Evolutionary conservation across 64 coral and sea anemone species (phyloP).

Genomic region (Actinia tenebrosa): DNA sequence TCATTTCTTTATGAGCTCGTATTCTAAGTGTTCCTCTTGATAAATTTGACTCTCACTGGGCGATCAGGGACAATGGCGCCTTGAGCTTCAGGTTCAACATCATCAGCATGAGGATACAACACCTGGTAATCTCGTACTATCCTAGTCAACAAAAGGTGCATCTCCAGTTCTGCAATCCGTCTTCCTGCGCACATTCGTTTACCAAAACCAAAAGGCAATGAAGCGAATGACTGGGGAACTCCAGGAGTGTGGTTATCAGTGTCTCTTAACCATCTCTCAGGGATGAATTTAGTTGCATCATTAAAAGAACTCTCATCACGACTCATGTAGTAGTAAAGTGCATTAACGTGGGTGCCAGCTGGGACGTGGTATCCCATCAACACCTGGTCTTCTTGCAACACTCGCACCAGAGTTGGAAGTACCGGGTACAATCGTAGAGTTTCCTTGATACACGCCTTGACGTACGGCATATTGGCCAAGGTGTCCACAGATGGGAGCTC

Average conservation of each 20-base stretch:
- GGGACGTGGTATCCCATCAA: conserved; percentile 29
- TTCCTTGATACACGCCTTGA: conserved; percentile 41
- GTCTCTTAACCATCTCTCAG: conserved; percentile 38
- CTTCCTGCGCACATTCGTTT: conserved; percentile 44
- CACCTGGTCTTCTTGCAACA: background rate
- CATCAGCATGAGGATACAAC: conserved; percentile 28
- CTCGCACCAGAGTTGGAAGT: background rate
- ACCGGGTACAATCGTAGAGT: conserved; percentile 46
- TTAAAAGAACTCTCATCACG: conserved; percentile 23
- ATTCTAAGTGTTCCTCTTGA: background rate
- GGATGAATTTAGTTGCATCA: conserved; percentile 21
- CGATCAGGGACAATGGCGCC: conserved; percentile 18
- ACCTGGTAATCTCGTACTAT: conserved; percentile 23
- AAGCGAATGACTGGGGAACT: conserved; percentile 26
- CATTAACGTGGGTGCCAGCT: background rate
- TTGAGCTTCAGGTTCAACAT: conserved; percentile 14
- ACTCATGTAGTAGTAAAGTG: background rate
- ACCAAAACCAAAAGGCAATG: conserved; percentile 48
- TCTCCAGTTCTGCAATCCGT: conserved; percentile 40
- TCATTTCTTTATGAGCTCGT: background rate
- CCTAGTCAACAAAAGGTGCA: conserved; percentile 36
- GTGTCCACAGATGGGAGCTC: background rate
- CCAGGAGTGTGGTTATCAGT: background rate
- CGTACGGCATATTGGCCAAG: conserved; percentile 39
- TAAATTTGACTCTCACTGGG: conserved; percentile 34